phyloP scores from a whole-genome alignment of 64 coral and sea anemone genomes.

The Montipora efflorescens region DNA sequence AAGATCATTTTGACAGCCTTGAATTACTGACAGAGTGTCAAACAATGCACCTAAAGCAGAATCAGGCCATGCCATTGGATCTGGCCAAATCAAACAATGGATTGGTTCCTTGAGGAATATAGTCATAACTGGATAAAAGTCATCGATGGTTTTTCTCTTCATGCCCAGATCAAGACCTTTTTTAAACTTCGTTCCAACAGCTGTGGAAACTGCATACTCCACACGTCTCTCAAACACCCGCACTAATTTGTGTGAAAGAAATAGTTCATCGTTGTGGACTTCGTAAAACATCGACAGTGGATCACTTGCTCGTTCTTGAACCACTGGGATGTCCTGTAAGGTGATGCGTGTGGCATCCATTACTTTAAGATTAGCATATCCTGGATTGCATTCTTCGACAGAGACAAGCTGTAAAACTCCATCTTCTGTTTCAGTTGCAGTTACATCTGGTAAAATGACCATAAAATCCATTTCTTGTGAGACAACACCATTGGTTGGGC shows the following conservation, averaged over 20 bases:
- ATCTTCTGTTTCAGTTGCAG: not conserved
- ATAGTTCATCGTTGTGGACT: slow-evolving; percentile 25
- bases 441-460: slow-evolving; percentile 32
- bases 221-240: slow-evolving; percentile 43
- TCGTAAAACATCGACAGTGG: slow-evolving; percentile 25
- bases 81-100: slow-evolving; percentile 14
- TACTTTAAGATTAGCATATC: slow-evolving; percentile 34
- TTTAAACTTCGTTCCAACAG: slow-evolving; percentile 24
- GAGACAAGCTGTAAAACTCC: slow-evolving; percentile 12
- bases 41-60: slow-evolving; percentile 35
- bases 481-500: not conserved
- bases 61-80: slow-evolving; percentile 12
- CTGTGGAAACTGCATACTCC: slow-evolving; percentile 10
- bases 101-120: slow-evolving; percentile 46
- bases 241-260: slow-evolving; percentile 44
- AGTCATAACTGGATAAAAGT: slow-evolving; percentile 42
- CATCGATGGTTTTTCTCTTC: not conserved
- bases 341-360: slow-evolving; percentile 29
- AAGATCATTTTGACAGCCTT: not conserved
- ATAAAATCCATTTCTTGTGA: slow-evolving; percentile 48
- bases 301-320: not conserved
- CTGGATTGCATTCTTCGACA: slow-evolving; percentile 21
- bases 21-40: slow-evolving; percentile 13
- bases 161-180: slow-evolving; percentile 28
- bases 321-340: not conserved